Evolutionary conservation across 2,113 vertebrate species (phyloP).

Genomic region (Ginglymostoma cirratum): DNA sequence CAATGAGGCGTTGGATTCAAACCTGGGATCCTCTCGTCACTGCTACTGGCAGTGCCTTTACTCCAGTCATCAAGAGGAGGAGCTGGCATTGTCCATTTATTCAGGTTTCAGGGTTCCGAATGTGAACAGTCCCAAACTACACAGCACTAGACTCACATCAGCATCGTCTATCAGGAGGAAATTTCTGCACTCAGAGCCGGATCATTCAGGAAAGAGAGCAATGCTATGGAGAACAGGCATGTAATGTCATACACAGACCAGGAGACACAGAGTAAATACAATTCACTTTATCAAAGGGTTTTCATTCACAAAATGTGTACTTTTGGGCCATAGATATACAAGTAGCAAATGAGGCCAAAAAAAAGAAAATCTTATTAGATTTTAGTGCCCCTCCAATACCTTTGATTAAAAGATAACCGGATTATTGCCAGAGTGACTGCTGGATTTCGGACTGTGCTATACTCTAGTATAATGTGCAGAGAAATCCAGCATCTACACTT

Average conservation of each 20-base stretch:
- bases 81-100: neutral
- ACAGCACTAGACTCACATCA: neutral
- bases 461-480: slow-evolving; percentile 28
- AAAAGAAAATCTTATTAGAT: neutral
- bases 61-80: neutral
- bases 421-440: slow-evolving; percentile 32
- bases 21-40: neutral
- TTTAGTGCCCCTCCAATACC: slow-evolving; percentile 21
- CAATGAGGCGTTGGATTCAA: neutral
- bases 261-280: slow-evolving; percentile 35
- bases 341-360: slow-evolving; percentile 35
- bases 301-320: slow-evolving; percentile 37
- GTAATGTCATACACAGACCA: slow-evolving; percentile 29
- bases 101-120: neutral
- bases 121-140: neutral
- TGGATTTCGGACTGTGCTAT: slow-evolving; percentile 22
- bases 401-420: slow-evolving; percentile 21
- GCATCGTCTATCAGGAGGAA: neutral
- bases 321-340: slow-evolving; percentile 35
- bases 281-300: slow-evolving; percentile 38
- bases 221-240: neutral
- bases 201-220: neutral
- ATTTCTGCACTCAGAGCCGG: neutral
- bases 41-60: neutral
- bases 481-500: slow-evolving; percentile 32